phyloP scores from a whole-genome alignment of 2,113 vertebrate species.

The Pristiophorus japonicus region DNA sequence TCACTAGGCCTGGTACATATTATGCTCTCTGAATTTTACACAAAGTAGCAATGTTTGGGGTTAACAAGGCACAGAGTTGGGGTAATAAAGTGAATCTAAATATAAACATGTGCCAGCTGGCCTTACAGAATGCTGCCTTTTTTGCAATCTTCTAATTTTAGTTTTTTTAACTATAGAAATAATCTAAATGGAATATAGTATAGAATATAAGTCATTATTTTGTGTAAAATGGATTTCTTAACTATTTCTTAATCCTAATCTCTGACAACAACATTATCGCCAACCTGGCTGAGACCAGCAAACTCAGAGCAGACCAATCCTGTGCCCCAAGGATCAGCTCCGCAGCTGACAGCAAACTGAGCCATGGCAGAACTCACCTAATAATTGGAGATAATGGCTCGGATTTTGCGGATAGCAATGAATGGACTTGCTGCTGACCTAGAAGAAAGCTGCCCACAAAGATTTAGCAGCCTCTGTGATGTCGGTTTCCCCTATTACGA shows the following conservation, averaged over 20 bases:
- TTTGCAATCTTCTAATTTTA: neutral
- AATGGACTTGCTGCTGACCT: too few relatives aligned
- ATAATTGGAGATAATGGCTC: neutral
- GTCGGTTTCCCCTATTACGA: too few relatives aligned
- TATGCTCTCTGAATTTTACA: neutral
- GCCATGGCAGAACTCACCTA: too few relatives aligned
- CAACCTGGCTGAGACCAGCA: neutral
- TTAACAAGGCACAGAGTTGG: too few relatives aligned
- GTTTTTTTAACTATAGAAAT: neutral
- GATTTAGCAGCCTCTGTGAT: too few relatives aligned
- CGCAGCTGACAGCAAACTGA: neutral
- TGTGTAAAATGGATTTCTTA: neutral
- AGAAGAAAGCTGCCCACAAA: too few relatives aligned
- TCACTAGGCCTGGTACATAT: neutral
- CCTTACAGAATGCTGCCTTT: too few relatives aligned
- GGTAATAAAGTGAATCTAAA: too few relatives aligned
- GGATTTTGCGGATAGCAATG: too few relatives aligned
- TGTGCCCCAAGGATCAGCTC: neutral
- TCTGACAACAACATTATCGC: too few relatives aligned
- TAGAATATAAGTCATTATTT: neutral
- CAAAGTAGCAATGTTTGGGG: neutral
- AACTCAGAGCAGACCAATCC: neutral
- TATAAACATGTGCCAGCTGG: too few relatives aligned
- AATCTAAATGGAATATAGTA: neutral
- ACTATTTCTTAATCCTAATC: too few relatives aligned